Evolutionary conservation across 2,113 vertebrate species (phyloP).

Genomic region (Gasterosteus aculeatus): DNA sequence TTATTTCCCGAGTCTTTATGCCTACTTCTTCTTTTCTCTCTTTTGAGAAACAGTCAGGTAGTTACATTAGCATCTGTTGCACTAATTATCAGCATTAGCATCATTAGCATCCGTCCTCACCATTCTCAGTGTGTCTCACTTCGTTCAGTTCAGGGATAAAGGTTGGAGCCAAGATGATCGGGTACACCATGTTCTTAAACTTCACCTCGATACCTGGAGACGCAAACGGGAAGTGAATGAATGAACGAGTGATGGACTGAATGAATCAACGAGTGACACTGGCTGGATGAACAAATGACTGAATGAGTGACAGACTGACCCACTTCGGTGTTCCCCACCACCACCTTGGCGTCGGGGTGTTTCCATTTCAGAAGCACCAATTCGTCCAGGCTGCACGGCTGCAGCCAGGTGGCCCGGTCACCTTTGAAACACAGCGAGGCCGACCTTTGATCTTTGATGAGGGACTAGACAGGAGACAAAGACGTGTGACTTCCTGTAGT

Average conservation of each 20-base stretch:
- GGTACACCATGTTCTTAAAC: constrained; percentile 92
- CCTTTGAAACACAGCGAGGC: constrained; percentile 84
- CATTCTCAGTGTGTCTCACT: constrained; percentile 82
- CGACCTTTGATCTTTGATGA: constrained; percentile 66
- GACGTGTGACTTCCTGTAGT: neutral
- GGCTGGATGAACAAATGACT: no score
- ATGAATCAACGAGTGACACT: neutral
- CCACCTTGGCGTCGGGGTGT: constrained; percentile 86
- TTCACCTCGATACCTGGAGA: constrained; percentile 89
- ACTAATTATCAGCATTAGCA: no score
- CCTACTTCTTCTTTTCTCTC: no score
- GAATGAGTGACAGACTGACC: constrained; percentile 80
- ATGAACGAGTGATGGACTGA: neutral
- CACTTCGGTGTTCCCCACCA: constrained; percentile 97
- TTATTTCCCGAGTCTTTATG: no score
- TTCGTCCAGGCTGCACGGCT: constrained; percentile 84
- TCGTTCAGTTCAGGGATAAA: constrained; percentile 88
- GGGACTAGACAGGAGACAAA: constrained; percentile 70
- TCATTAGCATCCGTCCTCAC: constrained; percentile 72
- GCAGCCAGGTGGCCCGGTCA: constrained; percentile 88
- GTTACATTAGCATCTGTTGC: no score
- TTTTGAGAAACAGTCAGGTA: no score
- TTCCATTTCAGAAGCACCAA: constrained; percentile 86
- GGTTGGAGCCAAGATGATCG: constrained; percentile 88
- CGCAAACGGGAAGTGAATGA: neutral